These are phyloP conservation scores for Blennius ocellaris DNA, from an alignment of 2,113 vertebrate genomes.

Conservation along the genomic window DNA sequence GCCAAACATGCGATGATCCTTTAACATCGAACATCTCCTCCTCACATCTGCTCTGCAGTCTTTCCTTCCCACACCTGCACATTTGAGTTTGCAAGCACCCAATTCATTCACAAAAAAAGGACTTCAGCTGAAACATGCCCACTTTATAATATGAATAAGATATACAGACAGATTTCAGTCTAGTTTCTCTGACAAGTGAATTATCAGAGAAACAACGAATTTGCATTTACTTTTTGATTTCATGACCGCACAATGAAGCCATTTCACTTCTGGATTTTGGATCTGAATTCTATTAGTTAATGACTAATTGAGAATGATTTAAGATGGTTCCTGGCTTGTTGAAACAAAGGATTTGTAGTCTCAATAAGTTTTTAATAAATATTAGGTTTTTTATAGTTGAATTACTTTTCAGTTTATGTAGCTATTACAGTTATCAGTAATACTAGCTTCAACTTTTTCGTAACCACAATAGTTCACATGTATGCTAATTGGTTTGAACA, in stretches of 20 bases:
- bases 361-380: no score
- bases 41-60: constrained; percentile 67
- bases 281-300: neutral
- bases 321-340: neutral
- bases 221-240: neutral
- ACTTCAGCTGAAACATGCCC: constrained; percentile 2
- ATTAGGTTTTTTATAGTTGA: no score
- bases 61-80: constrained; percentile 61
- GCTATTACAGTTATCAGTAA: no score
- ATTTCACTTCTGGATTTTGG: neutral
- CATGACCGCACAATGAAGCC: neutral
- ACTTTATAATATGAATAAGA: constrained; percentile 23
- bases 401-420: no score
- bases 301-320: neutral
- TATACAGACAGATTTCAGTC: neutral
- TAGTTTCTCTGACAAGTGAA: neutral
- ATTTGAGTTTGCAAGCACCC: constrained; percentile 46
- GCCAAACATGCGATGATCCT: constrained; percentile 67
- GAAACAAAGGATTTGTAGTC: neutral
- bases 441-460: no score
- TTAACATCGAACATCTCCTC: constrained; percentile 59
- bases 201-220: neutral
- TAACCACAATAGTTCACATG: no score
- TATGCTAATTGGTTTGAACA: no score
- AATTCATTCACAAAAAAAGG: constrained; percentile 14